phyloP scores from a whole-genome alignment of 2,797 vertebrate genomes.

The Thripadectes ignobilis region DNA sequence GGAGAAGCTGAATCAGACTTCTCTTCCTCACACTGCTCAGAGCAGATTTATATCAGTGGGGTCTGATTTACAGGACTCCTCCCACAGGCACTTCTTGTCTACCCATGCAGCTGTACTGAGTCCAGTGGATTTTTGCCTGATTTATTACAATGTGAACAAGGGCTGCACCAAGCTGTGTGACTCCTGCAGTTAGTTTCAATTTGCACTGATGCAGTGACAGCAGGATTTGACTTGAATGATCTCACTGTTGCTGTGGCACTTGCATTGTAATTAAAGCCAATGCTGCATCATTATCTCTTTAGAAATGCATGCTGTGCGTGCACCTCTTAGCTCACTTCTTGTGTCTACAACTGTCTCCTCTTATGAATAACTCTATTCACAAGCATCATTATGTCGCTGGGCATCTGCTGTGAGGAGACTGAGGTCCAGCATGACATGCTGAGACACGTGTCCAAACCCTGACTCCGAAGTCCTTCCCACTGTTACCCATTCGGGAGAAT shows the following conservation, averaged over 20 bases:
- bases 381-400: not conserved
- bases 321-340: slow-evolving; percentile 4
- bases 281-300: not conserved
- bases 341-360: not conserved
- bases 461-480: not conserved
- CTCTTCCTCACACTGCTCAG: not conserved
- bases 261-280: not conserved
- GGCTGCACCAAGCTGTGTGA: not conserved
- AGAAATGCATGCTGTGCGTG: not conserved
- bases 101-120: not conserved
- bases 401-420: not conserved
- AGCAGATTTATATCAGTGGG: not conserved
- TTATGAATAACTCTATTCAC: not conserved
- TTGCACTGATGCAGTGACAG: not conserved
- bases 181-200: not conserved
- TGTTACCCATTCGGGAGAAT: not conserved
- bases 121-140: not conserved
- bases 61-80: not conserved
- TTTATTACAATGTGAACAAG: not conserved
- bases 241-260: not conserved
- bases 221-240: not conserved
- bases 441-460: not conserved
- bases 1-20: not conserved
- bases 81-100: not conserved
- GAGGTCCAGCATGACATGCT: not conserved